Conservation (phyloP, 64 coral and sea anemone species). For the Pocillopora damicornis region DNA sequence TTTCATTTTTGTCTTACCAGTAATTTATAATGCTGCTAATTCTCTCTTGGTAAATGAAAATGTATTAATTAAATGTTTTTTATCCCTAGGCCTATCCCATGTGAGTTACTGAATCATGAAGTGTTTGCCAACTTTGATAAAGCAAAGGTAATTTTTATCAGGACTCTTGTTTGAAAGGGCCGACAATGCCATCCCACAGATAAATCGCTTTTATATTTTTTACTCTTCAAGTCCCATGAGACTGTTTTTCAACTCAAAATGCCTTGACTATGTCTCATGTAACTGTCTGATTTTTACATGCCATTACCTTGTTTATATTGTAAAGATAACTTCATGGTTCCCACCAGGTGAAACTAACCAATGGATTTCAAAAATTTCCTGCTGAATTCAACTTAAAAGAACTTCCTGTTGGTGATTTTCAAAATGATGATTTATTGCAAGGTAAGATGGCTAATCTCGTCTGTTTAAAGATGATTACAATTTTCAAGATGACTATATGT, state of each 20-base stretch:
- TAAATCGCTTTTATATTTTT: not conserved
- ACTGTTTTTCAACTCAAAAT: too few species aligned
- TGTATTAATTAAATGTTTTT: not conserved
- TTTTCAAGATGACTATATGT: too few species aligned
- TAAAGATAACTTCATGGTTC: not conserved
- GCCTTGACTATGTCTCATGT: too few species aligned
- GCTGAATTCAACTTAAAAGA: constrained; percentile 16
- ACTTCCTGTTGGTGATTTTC: constrained; percentile 53
- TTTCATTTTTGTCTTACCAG: too few species aligned
- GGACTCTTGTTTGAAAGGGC: too few species aligned
- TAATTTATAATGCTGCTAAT: too few species aligned
- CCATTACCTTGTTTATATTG: too few species aligned
- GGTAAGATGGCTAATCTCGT: not conserved
- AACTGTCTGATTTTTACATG: too few species aligned
- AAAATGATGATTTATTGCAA: constrained; percentile 18
- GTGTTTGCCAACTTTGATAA: constrained; percentile 64
- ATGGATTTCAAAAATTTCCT: constrained; percentile 45
- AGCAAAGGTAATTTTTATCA: constrained; percentile 49
- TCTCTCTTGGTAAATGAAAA: too few species aligned
- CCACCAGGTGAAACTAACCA: constrained; percentile 28
- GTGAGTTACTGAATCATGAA: constrained; percentile 68
- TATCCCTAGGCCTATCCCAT: constrained; percentile 48
- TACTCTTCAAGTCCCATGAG: too few species aligned
- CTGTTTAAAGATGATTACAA: too few species aligned
- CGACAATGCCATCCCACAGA: not conserved